Evolutionary conservation across 2,113 vertebrate genomes (phyloP), one percentile per base, ranked within the genome.

Genomic region (Corythornis vintsioides): DNA sequence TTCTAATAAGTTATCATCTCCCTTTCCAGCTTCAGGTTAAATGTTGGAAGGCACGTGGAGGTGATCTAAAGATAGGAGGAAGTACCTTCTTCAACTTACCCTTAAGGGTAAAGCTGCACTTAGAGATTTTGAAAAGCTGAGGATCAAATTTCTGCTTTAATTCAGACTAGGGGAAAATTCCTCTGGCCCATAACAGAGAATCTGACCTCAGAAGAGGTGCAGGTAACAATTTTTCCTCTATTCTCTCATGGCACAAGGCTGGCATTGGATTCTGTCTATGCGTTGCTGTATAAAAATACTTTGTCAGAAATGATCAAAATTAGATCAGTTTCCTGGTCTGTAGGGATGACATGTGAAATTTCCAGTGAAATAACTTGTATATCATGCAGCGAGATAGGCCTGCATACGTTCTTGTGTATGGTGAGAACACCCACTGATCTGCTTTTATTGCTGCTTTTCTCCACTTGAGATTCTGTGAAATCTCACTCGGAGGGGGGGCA

Each of bases 381-480:
- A 38, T 81, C 38, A 21, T 35, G 26, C 69, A 70, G 87, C 16
- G 59, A 65, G 55, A 40, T 53, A 7, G 1, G 21, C 69, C 84
- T 81, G 47, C 56, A 8, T 15, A 4, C 52, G 14, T 69, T 50
- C 42, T 24, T 78, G 33, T 70, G 69, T 55, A 19, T 5, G 10
- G 64, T 5, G 40, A 0, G 7, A 83, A 88, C 84, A 71, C 70
- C 81, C 84, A 83, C 84, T 8, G 81, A 74, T 78, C 66, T 3
- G 8, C 57, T 86, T 93, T 90, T 70, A 73, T 61, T 93, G 73
- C 89, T 83, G 14, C 63, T 57, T 77, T n/a, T 56, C 52, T 89
- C 15, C 81, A 42, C 21, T 18, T 59, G 77, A 78, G 60, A 71
- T 91, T 50, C 81, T 70, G 81, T 89, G 81, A 95, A 96, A 86